phyloP scores from a whole-genome alignment of 2,888 invertebrate genomes.

The Cryptophagus acutangulus region DNA sequence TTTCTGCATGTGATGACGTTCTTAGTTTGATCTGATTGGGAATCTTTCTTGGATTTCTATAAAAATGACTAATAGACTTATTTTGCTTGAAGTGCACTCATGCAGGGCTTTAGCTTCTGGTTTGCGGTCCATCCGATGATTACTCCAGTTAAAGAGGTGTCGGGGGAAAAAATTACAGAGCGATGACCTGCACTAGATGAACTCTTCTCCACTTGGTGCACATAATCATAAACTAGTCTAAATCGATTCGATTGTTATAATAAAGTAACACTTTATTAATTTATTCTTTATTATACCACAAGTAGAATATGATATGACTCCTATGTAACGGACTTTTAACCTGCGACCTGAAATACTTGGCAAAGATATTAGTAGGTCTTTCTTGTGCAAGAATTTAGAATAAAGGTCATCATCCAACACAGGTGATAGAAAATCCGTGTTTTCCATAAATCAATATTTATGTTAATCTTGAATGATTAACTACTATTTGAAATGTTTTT shows the following conservation, averaged over 20 bases:
- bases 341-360: too few relatives aligned
- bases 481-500: too few relatives aligned
- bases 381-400: too few relatives aligned
- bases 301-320: too few relatives aligned
- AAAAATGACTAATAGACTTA: constrained; percentile 14
- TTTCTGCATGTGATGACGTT: not conserved
- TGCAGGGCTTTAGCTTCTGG: constrained; percentile 16
- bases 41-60: not conserved
- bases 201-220: constrained; percentile 9
- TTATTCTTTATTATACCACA: too few relatives aligned
- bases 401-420: too few relatives aligned
- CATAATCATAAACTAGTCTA: constrained; percentile 5
- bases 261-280: too few relatives aligned
- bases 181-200: constrained; percentile 22
- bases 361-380: too few relatives aligned
- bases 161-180: constrained; percentile 9
- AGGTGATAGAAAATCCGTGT: too few relatives aligned
- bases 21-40: constrained; percentile 1
- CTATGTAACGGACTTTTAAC: too few relatives aligned
- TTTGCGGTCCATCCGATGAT: constrained; percentile 4
- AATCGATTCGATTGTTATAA: constrained; percentile 1
- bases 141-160: constrained; percentile 11
- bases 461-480: too few relatives aligned
- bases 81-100: constrained; percentile 18
- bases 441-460: too few relatives aligned